These are phyloP conservation scores for Macrophya annulata DNA, from an alignment of 2,888 invertebrate genomes.

Conservation along the genomic window DNA sequence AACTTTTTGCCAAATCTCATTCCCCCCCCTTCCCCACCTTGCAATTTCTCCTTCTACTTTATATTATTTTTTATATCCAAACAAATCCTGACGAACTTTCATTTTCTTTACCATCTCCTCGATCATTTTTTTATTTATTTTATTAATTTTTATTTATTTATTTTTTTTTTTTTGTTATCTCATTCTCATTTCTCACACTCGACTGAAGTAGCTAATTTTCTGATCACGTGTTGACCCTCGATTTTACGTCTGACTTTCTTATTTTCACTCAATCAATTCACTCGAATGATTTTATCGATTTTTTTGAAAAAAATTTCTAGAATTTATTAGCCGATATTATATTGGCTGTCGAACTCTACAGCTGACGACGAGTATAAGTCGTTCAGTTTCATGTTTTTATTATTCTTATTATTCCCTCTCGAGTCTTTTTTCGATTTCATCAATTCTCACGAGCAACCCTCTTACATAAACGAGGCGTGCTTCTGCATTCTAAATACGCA, in stretches of 20 bases:
- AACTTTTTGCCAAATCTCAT: neutral
- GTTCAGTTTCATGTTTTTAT: constrained; percentile 8
- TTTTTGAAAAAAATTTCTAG: neutral
- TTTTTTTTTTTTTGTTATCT: neutral
- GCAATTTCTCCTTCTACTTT: neutral
- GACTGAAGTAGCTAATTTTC: neutral
- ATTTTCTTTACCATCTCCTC: neutral
- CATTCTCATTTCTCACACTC: neutral
- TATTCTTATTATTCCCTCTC: neutral
- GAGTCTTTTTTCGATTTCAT: constrained; percentile 12
- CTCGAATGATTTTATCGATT: neutral
- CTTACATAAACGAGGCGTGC: constrained; percentile 35
- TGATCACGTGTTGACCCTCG: neutral
- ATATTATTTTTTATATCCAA: neutral
- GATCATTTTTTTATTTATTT: neutral
- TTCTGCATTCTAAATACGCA: constrained; percentile 47
- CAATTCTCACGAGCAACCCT: constrained; percentile 47
- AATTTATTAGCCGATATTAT: neutral
- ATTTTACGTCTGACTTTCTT: too few relatives aligned
- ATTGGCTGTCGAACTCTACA: neutral
- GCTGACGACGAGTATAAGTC: neutral
- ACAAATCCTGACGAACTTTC: neutral
- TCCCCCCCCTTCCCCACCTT: neutral
- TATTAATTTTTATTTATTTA: too few relatives aligned
- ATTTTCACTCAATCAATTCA: too few relatives aligned